phyloP scores from a whole-genome alignment of 2,888 invertebrate species.

The Invenusta paracnida region DNA sequence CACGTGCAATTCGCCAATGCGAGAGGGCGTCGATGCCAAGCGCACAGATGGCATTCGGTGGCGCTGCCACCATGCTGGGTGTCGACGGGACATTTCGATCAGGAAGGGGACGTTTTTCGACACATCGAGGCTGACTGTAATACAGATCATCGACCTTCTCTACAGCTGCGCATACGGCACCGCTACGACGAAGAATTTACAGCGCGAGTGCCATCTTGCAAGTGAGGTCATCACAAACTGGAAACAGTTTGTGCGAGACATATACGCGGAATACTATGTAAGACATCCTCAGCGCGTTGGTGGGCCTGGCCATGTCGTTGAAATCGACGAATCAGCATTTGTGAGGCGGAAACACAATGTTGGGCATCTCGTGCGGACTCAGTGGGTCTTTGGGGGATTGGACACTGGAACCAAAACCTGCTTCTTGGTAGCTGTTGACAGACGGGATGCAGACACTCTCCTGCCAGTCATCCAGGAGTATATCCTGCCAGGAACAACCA shows the following conservation, averaged over 20 bases:
- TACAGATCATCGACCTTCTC: background rate
- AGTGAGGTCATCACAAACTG: background rate
- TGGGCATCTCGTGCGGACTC: background rate
- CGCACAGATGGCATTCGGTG: background rate
- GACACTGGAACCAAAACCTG: background rate
- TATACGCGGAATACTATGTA: background rate
- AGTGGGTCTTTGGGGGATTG: slow-evolving; percentile 3
- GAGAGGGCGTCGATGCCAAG: background rate
- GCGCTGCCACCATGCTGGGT: background rate
- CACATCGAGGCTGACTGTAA: background rate
- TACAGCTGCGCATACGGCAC: background rate
- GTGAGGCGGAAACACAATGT: background rate
- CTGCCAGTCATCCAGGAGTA: background rate
- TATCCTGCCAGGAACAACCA: background rate
- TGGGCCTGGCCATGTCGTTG: background rate
- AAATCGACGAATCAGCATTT: background rate
- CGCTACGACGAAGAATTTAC: background rate
- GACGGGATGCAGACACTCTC: background rate
- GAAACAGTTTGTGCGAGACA: background rate
- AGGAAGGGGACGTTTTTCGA: background rate
- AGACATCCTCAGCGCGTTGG: background rate
- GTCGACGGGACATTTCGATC: background rate
- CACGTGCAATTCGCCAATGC: background rate
- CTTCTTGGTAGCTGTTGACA: background rate
- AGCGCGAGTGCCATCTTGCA: background rate